Evolutionary conservation across 1,140 invertebrate species (phyloP).

Genomic region (Aphis craccivora): DNA sequence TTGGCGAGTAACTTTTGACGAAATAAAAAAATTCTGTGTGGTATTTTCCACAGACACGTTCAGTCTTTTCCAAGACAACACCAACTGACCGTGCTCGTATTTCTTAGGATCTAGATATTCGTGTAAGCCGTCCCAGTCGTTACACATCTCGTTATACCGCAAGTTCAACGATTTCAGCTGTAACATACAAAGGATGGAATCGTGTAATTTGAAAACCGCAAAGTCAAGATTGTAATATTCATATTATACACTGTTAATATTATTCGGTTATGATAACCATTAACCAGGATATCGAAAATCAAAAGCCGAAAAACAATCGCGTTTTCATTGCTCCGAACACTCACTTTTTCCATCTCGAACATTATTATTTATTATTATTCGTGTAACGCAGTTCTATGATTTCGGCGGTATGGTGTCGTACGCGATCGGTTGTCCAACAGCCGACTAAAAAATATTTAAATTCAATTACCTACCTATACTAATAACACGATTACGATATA

Average conservation of each 20-base stretch:
- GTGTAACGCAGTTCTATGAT: neutral
- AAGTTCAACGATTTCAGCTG: neutral
- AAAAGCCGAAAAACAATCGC: neutral
- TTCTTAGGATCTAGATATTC: slow-evolving; percentile 56
- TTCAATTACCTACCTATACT: neutral
- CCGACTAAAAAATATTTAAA: neutral
- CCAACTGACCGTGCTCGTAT: neutral
- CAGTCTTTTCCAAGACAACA: slow-evolving; percentile 32
- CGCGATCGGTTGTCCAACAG: neutral
- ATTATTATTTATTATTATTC: neutral
- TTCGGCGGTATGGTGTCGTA: neutral
- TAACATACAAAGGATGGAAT: neutral
- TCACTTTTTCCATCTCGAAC: neutral
- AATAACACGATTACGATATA: too few relatives aligned
- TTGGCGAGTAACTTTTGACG: neutral
- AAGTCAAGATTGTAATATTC: neutral
- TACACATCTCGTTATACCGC: slow-evolving; percentile 25
- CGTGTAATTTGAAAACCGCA: neutral
- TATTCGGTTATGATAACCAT: too few relatives aligned
- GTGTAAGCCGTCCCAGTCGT: slow-evolving; percentile 64
- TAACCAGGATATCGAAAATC: neutral
- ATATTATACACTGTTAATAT: neutral
- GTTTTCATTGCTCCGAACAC: neutral
- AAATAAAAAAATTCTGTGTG: neutral
- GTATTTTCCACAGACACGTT: neutral